A percentile compares a stretch with the other conserved stretches of the same genome.
Evolutionary conservation across 2,888 invertebrate species (phyloP).

Genomic region (Patella caerulea): DNA sequence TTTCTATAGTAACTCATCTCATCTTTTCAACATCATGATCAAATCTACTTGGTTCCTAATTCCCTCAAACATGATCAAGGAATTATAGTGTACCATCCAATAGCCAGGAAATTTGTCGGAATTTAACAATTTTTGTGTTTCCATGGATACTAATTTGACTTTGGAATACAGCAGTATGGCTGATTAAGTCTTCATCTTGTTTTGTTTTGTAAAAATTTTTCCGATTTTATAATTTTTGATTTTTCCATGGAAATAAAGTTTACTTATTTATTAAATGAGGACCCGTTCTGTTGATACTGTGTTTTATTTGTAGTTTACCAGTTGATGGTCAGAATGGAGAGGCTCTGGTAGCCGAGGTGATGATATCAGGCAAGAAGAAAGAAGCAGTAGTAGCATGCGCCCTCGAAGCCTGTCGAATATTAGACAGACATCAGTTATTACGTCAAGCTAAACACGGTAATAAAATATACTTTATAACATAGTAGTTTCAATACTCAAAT

Average conservation of each 20-base stretch:
- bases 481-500: background rate
- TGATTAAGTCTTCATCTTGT: too few relatives aligned
- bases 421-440: conserved; percentile 89
- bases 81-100: background rate
- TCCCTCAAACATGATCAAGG: background rate
- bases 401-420: conserved; percentile 91
- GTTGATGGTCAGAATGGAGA: conserved; percentile 84
- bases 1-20: background rate
- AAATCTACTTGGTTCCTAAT: background rate
- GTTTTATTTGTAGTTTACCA: conserved; percentile 79
- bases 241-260: too few relatives aligned
- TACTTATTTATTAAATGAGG: too few relatives aligned
- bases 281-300: too few relatives aligned
- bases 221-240: too few relatives aligned
- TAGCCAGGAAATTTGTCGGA: too few relatives aligned
- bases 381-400: conserved; percentile 95
- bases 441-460: conserved; percentile 89
- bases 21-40: background rate
- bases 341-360: conserved; percentile 86
- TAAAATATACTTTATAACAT: conserved; percentile 25
- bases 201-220: too few relatives aligned
- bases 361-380: conserved; percentile 92
- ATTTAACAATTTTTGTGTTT: too few relatives aligned
- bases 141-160: too few relatives aligned
- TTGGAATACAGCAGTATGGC: too few relatives aligned